Base-by-base conservation (phyloP, 2,113 vertebrate species). In the Saguinus midas region DNA sequence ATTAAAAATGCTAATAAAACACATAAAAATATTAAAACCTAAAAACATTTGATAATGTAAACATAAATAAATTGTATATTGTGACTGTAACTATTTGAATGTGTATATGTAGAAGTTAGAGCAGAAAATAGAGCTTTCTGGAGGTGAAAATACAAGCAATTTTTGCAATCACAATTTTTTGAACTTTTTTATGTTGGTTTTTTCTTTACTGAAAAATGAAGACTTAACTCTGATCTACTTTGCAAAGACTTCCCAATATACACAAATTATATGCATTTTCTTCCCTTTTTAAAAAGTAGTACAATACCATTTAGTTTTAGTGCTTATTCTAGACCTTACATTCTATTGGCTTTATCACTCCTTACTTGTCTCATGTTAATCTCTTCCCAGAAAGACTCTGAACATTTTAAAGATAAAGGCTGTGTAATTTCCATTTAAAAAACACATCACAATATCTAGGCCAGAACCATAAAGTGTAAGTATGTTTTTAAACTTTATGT, bases 211-310 rank as follows among this genome's bases (percentile, higher is more conserved):
- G 80, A 76, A 82, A 87, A 95, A 5, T 83, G 0, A 87, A 81
- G 37, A 92, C 29, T 73, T 61, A 95, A 91, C 21, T 80, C 11
- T 75, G 27, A 78, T 35, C 18, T 32, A 58, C 23, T 93, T 37
- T 90, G 37, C 9, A 61, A 94, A 75, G 23, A 9, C 40, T 92
- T 76, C 13, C 1, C 35, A 91, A 40, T 68, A 14, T 80, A 61
- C 3, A 57, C 37, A 95, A 79, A 64, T 57, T 73, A 50, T 45
- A 87, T 70, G 2, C 6, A 83, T 70, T 79, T 94, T 86, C 76
- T 92, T 92, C 37, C 8, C 64, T 72, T 93, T 94, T 40, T 61
- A 64, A 97, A 94, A 88, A 92, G 58, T 8, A 83, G 32, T 57
- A 76, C 21, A 91, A 8, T 68, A 45, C 6, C n/a, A 73, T 91